Base-by-base conservation (phyloP, 1,140 invertebrate species). In the Stegodyphus mimosarum region DNA sequence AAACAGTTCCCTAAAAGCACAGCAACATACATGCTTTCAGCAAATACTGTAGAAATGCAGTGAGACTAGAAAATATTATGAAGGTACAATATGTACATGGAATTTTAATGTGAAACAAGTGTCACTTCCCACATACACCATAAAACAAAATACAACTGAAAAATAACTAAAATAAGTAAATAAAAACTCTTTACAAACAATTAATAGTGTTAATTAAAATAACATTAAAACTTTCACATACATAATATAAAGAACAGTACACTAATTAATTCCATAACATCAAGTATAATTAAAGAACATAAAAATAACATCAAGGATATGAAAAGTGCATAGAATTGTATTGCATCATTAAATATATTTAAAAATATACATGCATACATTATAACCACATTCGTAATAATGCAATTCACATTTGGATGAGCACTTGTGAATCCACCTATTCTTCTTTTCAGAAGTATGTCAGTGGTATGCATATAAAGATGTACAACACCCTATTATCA, bases 1-100 rank as follows among this genome's bases (percentile, higher is more conserved):
- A 79, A 79, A 79, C 64, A 33, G 33, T 70, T 71, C 70, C 10
- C 77, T 79, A 79, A 71, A 79, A 79, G 77, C 77, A 79, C 77
- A 79, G 67, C 50, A 55, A 79, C 77, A 79, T 55, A 70, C 77
- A 79, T 79, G 77, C 76, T 79, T 71, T 70, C 77, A 79, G 77
- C 77, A 71, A 79, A 79, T 79, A 67, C 64, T 70, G 67, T 79
- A 71, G 17, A 79, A 78, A 78, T 67, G 76, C 64, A 52, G 48
- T 78, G 49, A 67, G 33, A 33, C 33, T 33, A 33, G 33, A 33
- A 33, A 33, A 33, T 33, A 33, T 33, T 33, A 33, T 33, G 33
- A 33, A 33, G 33, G 33, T 33, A 33, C 33, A 33, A 33, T 33
- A 33, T 33, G 33, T 33, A 33, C 33, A 33, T 1, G 33, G 33